Conservation (phyloP, 2,888 invertebrate species). For the Dryomyza anilis region DNA sequence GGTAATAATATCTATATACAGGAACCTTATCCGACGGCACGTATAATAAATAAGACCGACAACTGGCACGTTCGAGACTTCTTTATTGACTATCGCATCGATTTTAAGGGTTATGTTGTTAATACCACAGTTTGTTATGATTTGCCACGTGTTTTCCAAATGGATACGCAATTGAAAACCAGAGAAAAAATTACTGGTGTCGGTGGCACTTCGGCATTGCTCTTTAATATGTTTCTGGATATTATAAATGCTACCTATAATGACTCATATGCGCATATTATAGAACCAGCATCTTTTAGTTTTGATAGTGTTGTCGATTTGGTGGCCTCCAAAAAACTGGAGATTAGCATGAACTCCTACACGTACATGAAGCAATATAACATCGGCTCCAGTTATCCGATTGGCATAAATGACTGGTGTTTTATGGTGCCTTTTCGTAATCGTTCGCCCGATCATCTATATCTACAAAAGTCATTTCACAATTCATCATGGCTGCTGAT, state of each 20-base stretch:
- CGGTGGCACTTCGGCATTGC: constrained; percentile 39
- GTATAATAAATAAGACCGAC: constrained; percentile 38
- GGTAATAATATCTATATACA: constrained; percentile 38
- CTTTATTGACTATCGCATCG: constrained; percentile 23
- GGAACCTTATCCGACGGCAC: constrained; percentile 40
- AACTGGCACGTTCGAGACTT: constrained; percentile 39
- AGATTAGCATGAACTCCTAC: constrained; percentile 48
- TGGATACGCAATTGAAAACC: background rate
- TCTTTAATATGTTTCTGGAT: constrained; percentile 43
- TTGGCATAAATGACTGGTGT: constrained; percentile 51
- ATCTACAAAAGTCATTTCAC: constrained; percentile 41
- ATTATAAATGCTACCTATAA: constrained; percentile 44
- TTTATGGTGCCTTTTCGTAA: constrained; percentile 50
- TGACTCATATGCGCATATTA: constrained; percentile 26
- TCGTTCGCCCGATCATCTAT: constrained; percentile 43
- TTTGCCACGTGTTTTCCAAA: constrained; percentile 23
- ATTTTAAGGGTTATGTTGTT: constrained; percentile 42
- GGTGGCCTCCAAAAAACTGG: constrained; percentile 39
- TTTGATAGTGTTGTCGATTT: background rate
- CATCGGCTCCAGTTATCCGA: constrained; percentile 47
- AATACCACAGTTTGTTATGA: constrained; percentile 39
- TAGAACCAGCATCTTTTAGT: background rate
- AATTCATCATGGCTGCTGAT: constrained; percentile 43
- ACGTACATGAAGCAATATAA: constrained; percentile 34
- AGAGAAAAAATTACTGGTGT: background rate